Percentiles rank a stretch among this genome's conserved stretches.
phyloP scores from a whole-genome alignment of 1,140 invertebrate genomes.

The Homarus americanus region DNA sequence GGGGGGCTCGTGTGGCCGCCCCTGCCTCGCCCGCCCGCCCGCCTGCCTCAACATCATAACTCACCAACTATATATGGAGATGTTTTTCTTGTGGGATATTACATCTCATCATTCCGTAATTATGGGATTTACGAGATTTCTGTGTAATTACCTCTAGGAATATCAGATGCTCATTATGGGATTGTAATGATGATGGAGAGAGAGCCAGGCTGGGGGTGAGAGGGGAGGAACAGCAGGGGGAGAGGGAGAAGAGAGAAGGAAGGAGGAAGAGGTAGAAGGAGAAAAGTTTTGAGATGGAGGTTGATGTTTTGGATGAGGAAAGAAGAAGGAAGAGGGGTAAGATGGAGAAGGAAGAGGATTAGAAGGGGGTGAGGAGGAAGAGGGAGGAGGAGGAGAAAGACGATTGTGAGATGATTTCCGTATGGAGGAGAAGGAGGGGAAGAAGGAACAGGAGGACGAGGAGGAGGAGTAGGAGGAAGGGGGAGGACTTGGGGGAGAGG shows the following conservation, averaged over 20 bases:
- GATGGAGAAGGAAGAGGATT: neutral
- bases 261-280: neutral
- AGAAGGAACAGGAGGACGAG: neutral
- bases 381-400: no score
- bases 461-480: neutral
- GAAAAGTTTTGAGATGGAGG: neutral
- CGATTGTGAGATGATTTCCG: no score
- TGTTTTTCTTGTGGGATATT: constrained; percentile 68
- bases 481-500: neutral
- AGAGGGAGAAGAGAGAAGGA: neutral
- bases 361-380: neutral
- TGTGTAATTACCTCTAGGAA: constrained; percentile 67
- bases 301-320: neutral
- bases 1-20: no score
- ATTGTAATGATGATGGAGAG: constrained; percentile 69
- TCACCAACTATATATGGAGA: constrained; percentile 57
- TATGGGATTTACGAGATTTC: constrained; percentile 67
- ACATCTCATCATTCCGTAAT: constrained; percentile 68
- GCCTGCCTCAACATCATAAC: constrained; percentile 32
- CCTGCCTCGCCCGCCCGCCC: neutral
- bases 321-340: neutral
- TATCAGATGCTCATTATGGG: constrained; percentile 70
- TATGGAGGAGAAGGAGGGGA: neutral
- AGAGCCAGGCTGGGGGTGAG: neutral
- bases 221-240: constrained; percentile 16